Evolutionary conservation across 2,113 vertebrate species (phyloP).

Genomic region (Phasianus colchicus): DNA sequence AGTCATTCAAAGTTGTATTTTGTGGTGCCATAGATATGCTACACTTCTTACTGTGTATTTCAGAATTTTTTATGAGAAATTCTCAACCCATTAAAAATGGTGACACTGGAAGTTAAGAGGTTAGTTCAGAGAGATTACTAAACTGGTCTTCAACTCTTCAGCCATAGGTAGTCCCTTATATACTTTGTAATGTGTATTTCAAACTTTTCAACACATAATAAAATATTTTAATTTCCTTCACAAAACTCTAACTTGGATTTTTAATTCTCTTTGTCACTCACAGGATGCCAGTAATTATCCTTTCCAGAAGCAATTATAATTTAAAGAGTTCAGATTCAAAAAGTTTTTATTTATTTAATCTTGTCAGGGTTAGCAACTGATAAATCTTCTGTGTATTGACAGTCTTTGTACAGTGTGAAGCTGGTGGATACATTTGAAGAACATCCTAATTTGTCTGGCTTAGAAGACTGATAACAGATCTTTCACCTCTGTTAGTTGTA

Average conservation of each 20-base stretch:
- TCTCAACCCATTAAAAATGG: neutral
- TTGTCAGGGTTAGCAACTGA: neutral
- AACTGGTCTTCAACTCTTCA: neutral
- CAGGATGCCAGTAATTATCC: neutral
- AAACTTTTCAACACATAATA: conserved; percentile 6
- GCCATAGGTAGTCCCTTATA: neutral
- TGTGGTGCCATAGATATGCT: neutral
- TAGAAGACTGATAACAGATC: neutral
- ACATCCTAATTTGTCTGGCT: neutral
- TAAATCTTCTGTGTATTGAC: neutral
- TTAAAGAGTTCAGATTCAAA: neutral
- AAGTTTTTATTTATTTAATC: conserved; percentile 20
- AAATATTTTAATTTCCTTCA: conserved; percentile 33
- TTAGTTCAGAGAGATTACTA: neutral
- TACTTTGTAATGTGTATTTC: neutral
- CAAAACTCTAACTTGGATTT: neutral
- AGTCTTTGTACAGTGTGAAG: neutral
- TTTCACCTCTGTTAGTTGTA: neutral
- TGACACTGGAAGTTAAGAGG: neutral
- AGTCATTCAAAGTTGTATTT: neutral
- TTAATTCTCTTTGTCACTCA: conserved; percentile 7
- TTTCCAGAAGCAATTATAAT: neutral
- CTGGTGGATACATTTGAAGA: neutral
- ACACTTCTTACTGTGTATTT: neutral
- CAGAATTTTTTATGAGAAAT: neutral